These are phyloP conservation scores for Gallinago jamesoni DNA, from an alignment of 2,113 vertebrate genomes.

Conservation along the genomic window DNA sequence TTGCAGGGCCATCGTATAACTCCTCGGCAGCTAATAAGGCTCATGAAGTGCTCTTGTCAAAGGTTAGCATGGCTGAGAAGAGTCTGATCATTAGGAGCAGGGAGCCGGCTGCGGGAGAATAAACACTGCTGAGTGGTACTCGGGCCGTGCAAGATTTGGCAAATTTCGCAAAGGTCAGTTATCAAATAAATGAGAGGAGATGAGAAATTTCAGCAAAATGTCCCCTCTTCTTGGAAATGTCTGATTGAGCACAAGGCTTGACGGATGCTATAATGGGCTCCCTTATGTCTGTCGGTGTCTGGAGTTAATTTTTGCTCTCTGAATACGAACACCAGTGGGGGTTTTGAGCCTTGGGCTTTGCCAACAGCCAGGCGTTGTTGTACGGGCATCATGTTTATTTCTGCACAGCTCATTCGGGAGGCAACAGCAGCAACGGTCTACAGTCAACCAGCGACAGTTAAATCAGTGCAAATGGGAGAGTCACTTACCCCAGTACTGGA, in stretches of 20 bases:
- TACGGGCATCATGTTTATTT: rapidly evolving
- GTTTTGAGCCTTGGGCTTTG: background rate
- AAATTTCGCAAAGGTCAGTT: background rate
- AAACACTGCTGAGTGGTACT: background rate
- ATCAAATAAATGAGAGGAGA: background rate
- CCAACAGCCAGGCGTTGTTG: background rate
- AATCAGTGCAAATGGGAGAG: background rate
- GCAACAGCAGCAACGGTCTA: background rate
- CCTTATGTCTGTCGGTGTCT: background rate
- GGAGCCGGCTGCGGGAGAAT: background rate
- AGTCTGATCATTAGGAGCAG: background rate
- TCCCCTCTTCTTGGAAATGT: background rate
- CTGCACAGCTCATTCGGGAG: background rate
- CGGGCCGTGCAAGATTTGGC: background rate
- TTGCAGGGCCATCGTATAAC: background rate
- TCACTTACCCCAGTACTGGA: background rate
- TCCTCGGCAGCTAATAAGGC: background rate
- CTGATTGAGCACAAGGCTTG: background rate
- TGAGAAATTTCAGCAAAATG: background rate
- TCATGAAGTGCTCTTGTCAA: background rate
- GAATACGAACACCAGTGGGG: rapidly evolving
- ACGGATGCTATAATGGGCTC: background rate
- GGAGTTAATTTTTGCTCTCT: background rate
- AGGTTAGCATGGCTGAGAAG: background rate
- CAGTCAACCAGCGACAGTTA: background rate